These are phyloP conservation scores for Hipparchia semele DNA, from an alignment of 2,888 invertebrate genomes.

Conservation along the genomic window DNA sequence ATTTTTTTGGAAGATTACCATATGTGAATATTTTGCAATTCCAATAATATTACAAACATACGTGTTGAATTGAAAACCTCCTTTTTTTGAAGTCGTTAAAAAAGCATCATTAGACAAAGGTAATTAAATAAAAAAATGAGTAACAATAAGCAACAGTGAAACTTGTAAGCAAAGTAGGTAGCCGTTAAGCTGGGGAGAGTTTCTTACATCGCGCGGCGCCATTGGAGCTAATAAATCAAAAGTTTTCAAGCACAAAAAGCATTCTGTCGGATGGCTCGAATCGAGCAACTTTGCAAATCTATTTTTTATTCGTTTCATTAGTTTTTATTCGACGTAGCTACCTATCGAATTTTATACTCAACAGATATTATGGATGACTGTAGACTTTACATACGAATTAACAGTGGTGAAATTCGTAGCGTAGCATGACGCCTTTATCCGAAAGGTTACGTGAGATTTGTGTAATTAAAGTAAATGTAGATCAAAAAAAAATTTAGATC, in stretches of 20 bases:
- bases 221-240: conserved; percentile 14
- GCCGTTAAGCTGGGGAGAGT: conserved; percentile 1
- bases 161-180: conserved; percentile 2
- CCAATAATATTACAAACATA: no score
- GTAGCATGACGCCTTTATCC: no score
- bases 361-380: background rate
- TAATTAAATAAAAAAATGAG: background rate
- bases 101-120: background rate
- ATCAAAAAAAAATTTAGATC: no score
- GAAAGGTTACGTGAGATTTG: no score
- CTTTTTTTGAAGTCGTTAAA: background rate
- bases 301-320: conserved; percentile 10
- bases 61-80: no score
- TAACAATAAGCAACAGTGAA: background rate
- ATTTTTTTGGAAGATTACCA: no score
- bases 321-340: conserved; percentile 5
- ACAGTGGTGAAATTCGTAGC: no score
- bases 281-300: conserved; percentile 14
- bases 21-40: no score
- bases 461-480: no score
- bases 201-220: conserved; percentile 4
- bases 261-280: conserved; percentile 8
- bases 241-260: conserved; percentile 17
- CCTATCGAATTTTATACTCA: background rate
- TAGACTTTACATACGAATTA: no score